Conservation (phyloP, 2,888 invertebrate genomes). For the Brachypalpus laphriformis region DNA sequence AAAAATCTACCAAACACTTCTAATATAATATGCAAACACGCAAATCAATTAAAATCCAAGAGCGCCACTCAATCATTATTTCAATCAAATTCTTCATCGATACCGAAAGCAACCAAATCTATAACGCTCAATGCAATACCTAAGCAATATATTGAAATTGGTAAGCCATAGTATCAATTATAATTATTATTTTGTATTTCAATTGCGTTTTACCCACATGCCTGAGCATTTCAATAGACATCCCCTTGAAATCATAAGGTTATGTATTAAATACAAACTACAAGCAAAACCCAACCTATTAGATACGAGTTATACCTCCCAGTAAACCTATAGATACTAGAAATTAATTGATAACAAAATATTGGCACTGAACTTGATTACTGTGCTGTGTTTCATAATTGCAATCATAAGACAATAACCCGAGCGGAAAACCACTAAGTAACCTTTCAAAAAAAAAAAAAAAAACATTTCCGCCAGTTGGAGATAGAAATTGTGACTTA, state of each 20-base stretch:
- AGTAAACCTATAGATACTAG: background rate
- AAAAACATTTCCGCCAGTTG: constrained; percentile 17
- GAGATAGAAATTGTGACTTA: constrained; percentile 9
- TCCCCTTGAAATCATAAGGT: constrained; percentile 30
- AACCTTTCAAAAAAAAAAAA: background rate
- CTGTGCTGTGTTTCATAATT: constrained; percentile 19
- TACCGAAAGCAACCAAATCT: background rate
- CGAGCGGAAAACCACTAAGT: constrained; percentile 54
- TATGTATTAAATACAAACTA: constrained; percentile 1
- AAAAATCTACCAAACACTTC: background rate
- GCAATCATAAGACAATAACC: constrained; percentile 42
- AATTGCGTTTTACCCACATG: constrained; percentile 1
- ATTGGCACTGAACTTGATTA: constrained; percentile 56
- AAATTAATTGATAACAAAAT: constrained; percentile 9
- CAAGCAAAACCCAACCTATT: background rate
- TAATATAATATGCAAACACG: background rate
- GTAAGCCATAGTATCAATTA: background rate
- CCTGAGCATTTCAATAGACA: constrained; percentile 9
- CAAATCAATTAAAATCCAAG: background rate
- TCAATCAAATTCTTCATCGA: background rate
- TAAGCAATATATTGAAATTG: background rate
- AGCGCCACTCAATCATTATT: background rate
- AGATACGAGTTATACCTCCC: background rate
- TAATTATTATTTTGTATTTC: constrained; percentile 29
- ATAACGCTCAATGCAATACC: constrained; percentile 6